Evolutionary conservation across 2,888 invertebrate genomes (phyloP), one percentile per base, ranked within the genome.

Genomic region (Philaethria dido): DNA sequence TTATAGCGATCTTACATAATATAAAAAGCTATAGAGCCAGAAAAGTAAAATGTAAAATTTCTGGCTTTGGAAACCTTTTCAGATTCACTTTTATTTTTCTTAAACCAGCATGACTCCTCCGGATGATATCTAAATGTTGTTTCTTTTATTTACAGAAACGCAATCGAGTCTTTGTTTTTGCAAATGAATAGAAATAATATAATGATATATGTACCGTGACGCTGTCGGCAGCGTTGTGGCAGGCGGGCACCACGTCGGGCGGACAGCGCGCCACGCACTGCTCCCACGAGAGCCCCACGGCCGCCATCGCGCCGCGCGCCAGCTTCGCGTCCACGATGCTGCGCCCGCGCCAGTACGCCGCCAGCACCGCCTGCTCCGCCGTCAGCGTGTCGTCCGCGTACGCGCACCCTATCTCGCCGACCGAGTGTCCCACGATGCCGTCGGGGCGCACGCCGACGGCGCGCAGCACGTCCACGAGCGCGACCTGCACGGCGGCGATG

Each of bases 321-420:
- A 98, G 87, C 75, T 94, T 93, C 9, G 96, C 95, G 77, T 97
- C 97, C 74, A 95, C 86, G 77, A 98, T 96, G 76, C 96, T 96
- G 78, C 95, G 95, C 18, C 98, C 98, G 88, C 99, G 94, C 95
- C 97, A 98, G 91, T 97, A 99, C 42, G 99, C 98, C 61, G 98
- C 96, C 76, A 99, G 90, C 64, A 99, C 96, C 0, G 98, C 96
- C 91, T 99, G 99, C 85, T 98, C 98, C 2, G 97, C 96, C 9
- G 98, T 98, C 79, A 99, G 95, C 59, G 98, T 97, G 14, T 98
- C 98, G 93, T 99, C 99, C 36, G 98, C 99, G 90, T 99, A 99
- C 16, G 98, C 99, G 87, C 99, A 99, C 1, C 96, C 96, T 75
- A 97, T 93, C 91, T 98, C 98, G 42, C 98, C 98, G 13, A 97